Base-by-base conservation (phyloP, 1,140 invertebrate genomes). In the Pemphigus obesinymphae region DNA sequence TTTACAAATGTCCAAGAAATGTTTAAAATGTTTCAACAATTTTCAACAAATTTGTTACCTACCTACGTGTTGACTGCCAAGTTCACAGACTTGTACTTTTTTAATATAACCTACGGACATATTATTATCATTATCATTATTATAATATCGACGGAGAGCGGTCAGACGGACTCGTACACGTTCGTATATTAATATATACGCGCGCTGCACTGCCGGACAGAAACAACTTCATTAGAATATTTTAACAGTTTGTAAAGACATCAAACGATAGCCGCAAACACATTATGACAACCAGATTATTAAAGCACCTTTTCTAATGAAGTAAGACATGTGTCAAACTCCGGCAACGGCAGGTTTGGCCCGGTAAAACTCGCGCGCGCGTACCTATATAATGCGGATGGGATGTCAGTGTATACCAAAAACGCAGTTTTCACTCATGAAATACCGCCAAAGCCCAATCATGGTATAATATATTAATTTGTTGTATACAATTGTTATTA, bases 231-330 rank as follows among this genome's bases (percentile, higher is more conserved):
- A 63, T 80, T 80, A 80, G 76, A 80, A 80, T 80, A 80, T 63
- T 80, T 80, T 63, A 80, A 80, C 76, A 80, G 76, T 80, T 80
- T 80, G 76, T 80, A 63, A 80, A 43, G 76, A 80, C 76, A 80
- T 80, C 76, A 80, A 80, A 80, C 76, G 76, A 45, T 80, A 55
- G 76, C 76, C 76, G 76, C 76, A 80, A 80, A 80, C 76, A 80
- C 76, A 80, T 80, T 80, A 80, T 80, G 76, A 80, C 76, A 80
- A 80, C 76, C 76, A 80, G 76, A 80, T 80, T 80, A 80, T 80
- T 78, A 61, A 80, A 80, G 55, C 50, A 55, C 53, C 76, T 58
- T 80, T 80, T 80, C 76, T 80, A 80, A 80, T 80, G 76, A 80
- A 80, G 76, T 31, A 45, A 80, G 76, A 80, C 76, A 80, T 63